Evolutionary conservation across 1,140 invertebrate genomes (phyloP), one percentile per base, ranked within the genome.

Genomic region (Rhopalosiphum padi): DNA sequence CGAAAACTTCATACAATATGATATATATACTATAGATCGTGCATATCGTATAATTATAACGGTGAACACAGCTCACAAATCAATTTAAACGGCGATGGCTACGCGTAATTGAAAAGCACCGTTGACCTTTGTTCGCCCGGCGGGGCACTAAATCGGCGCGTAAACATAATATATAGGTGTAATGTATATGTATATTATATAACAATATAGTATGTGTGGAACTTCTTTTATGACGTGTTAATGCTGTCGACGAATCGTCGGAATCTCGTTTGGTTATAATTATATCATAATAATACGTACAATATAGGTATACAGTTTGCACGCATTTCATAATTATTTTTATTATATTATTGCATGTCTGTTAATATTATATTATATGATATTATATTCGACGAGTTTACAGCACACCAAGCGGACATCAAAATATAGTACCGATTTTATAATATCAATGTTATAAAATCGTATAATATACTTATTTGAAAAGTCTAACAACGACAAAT

Each of bases 401-500:
- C 60, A n/a, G 5, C 11, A n/a, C 87, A 89, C 22, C 37, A 89
- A 89, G 22, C 37, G 35, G 37, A 55, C 25, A 48, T 87, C n/a
- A 53, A 30, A 89, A 55, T 55, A 89, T n/a, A 46, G 11, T n/a
- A 43, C 25, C 22, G 23, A 55, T 37, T 30, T 86, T 46, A n/a
- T 43, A 43, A 37, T 83, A 83, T 41, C n/a, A 35, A 23, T 83
- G 22, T 83, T 83, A 83, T 83, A 83, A 41, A 22, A 83, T 37
- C 22, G 11, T 41, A 85, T 43, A 43, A 41, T 83, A 35, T 7
- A 82, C 37, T 5, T n/a, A 35, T 41, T 41, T 35, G 25, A 35
- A 68, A 68, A 90, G 22, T 68, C 41, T 1, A 68, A 68, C 53
- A 68, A n/a, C 55, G 53, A 85, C 51, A 93, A 93, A 93, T 93